Percentiles rank a stretch among this genome's conserved stretches.
Conservation (phyloP, 2,888 invertebrate species). For the Neoitamus cyanurus region DNA sequence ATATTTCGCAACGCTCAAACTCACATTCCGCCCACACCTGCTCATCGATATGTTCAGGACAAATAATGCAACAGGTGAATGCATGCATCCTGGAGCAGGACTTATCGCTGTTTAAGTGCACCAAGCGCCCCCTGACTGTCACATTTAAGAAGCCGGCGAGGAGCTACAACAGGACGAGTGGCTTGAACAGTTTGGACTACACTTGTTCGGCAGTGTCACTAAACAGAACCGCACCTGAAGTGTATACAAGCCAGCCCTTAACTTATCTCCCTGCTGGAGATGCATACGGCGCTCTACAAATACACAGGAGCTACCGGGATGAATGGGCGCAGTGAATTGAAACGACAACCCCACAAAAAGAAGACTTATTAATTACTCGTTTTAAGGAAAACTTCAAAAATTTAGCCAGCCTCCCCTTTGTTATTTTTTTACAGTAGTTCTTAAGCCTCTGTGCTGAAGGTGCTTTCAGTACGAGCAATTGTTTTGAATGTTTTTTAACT, state of each 20-base stretch:
- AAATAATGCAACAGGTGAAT: constrained; percentile 42
- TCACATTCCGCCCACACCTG: constrained; percentile 49
- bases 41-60: constrained; percentile 50
- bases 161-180: not conserved
- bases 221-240: not conserved
- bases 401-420: not conserved
- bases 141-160: constrained; percentile 46
- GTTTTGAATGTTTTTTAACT: not conserved
- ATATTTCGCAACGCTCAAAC: constrained; percentile 49
- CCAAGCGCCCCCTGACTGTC: constrained; percentile 49
- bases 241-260: not conserved
- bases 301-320: not conserved
- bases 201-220: not conserved
- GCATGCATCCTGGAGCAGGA: constrained; percentile 46
- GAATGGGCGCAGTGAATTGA: not conserved
- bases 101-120: constrained; percentile 45
- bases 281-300: not conserved
- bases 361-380: not conserved
- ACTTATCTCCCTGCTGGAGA: not conserved
- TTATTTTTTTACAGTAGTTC: not conserved
- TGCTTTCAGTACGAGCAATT: not conserved
- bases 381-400: not conserved
- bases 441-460: not conserved
- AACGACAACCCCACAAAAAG: not conserved
- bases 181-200: not conserved